Evolutionary conservation across 2,113 vertebrate species (phyloP).

Genomic region (Axis porcinus): DNA sequence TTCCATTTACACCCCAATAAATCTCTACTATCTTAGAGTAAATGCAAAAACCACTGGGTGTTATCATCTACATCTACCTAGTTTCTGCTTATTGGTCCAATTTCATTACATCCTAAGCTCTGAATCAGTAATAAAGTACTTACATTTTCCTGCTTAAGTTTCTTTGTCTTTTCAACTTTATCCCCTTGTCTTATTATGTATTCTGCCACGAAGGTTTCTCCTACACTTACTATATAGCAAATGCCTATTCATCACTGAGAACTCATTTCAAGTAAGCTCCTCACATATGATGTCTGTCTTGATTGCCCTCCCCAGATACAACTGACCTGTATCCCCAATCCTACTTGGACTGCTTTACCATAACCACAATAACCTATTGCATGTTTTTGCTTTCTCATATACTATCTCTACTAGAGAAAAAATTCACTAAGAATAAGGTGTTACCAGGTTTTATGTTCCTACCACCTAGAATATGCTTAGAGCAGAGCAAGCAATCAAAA

Average conservation of each 20-base stretch:
- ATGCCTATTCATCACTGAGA: background rate
- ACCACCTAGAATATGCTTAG: background rate
- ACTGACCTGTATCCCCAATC: background rate
- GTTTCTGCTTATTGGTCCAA: background rate
- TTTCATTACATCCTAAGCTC: background rate
- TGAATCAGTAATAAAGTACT: background rate
- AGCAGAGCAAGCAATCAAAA: background rate
- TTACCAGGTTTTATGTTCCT: background rate
- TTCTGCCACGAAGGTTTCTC: background rate
- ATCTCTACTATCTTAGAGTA: background rate
- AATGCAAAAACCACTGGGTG: background rate
- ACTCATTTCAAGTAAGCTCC: background rate
- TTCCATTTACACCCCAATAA: background rate
- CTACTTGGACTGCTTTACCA: background rate
- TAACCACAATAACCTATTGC: background rate
- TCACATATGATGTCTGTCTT: background rate
- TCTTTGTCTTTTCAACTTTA: background rate
- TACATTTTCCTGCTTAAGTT: background rate
- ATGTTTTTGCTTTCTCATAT: background rate
- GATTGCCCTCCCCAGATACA: background rate
- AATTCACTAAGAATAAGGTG: background rate
- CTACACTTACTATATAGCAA: background rate
- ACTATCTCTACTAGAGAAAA: background rate
- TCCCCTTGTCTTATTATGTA: background rate
- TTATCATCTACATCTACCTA: background rate